phyloP scores from a whole-genome alignment of 1,140 invertebrate genomes.

The Tribolium castaneum region DNA sequence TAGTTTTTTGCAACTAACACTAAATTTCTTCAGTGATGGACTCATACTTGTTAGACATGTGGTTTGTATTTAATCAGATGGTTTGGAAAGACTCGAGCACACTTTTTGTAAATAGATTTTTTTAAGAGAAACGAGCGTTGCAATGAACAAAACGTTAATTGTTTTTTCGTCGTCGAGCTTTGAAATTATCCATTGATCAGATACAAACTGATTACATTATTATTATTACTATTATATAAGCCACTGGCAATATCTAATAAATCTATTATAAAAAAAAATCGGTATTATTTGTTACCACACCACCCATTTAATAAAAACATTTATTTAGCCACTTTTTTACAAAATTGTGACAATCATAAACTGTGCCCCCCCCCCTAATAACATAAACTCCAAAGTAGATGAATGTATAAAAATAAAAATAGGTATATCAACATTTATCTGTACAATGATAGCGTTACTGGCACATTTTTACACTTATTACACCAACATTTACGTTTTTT shows the following conservation, averaged over 20 bases:
- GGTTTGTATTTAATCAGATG: conserved; percentile 45
- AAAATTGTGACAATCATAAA: conserved; percentile 21
- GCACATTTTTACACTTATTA: conserved; percentile 19
- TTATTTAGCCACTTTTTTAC: conserved; percentile 23
- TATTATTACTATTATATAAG: conserved; percentile 53
- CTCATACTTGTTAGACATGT: conserved; percentile 43
- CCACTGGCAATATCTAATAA: conserved; percentile 56
- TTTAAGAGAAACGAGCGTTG: conserved; percentile 20
- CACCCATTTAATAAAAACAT: conserved; percentile 5
- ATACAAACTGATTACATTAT: conserved; percentile 58
- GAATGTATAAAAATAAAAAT: conserved; percentile 43
- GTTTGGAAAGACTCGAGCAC: not conserved
- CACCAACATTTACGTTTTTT: conserved; percentile 2
- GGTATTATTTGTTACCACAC: not conserved
- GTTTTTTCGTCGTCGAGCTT: conserved; percentile 43
- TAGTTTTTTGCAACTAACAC: conserved; percentile 36
- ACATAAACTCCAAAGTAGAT: conserved; percentile 8
- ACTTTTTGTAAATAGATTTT: conserved; percentile 34
- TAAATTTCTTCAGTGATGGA: conserved; percentile 42
- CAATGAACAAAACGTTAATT: conserved; percentile 48
- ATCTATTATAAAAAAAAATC: conserved; percentile 52
- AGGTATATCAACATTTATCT: conserved; percentile 37
- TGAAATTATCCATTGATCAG: conserved; percentile 54
- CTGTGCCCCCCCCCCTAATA: conserved; percentile 1
- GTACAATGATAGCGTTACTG: conserved; percentile 25